Evolutionary conservation across 1,140 invertebrate genomes (phyloP), one percentile per base, ranked within the genome.

Genomic region (Cydia amplana): DNA sequence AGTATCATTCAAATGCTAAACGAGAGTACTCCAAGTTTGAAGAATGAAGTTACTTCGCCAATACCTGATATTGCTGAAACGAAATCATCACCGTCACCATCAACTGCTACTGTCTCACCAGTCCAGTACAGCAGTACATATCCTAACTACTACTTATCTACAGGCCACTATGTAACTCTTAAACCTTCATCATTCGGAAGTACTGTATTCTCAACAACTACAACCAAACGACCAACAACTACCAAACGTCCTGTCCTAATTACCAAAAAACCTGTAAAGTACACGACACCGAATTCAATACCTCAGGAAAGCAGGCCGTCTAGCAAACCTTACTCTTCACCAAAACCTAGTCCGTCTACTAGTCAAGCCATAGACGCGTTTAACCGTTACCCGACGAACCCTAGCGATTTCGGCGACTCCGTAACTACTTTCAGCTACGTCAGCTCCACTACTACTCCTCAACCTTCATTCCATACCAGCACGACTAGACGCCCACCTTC

Each of bases 1-100:
- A 94, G 93, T 23, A 96, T 96, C 10, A 95, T 96, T 74, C 94
- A 95, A 40, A 95, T 96, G 85, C 82, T 96, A 16, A 96, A 96
- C 79, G 94, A 95, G 20, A 90, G 87, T 60, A 90, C 90, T 46
- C 86, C 88, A 40, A 91, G 87, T 80, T 81, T 90, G 78, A 88
- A 85, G 74, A 88, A 90, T 70, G 85, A 86, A 40, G 74, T 84
- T 0, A 91, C 87, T 63, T 85, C 87, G 18, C 82, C 88, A 46
- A 79, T 87, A 23, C 72, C 84, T 12, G 70, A 84, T 49, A 85
- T 87, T 74, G 55, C 80, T 28, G 89, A 93, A 78, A 91, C 85
- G 0, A 93, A 93, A 79, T 89, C 91, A n/a, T 91, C 91, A 32
- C 87, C 87, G 60, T 65, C 73, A 20, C 83, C 81, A 14, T 10